Conservation (phyloP, 2,113 vertebrate genomes). For the Sardina pilchardus region DNA sequence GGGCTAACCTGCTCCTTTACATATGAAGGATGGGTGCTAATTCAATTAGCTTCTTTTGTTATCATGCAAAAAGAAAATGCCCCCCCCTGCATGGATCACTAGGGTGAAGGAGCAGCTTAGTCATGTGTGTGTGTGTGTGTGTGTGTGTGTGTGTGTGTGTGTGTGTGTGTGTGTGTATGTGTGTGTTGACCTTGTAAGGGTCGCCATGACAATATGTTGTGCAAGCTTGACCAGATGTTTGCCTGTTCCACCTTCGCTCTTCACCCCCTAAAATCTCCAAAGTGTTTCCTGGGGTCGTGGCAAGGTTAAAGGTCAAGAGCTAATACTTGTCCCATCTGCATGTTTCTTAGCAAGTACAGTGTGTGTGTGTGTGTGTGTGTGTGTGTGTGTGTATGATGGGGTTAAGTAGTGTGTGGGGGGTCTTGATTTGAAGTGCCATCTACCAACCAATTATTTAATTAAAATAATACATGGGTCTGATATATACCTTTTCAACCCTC, state of each 20-base stretch:
- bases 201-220: neutral
- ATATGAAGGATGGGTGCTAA: neutral
- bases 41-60: neutral
- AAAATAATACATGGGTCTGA: too few relatives aligned
- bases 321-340: conserved; percentile 26
- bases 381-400: too few relatives aligned
- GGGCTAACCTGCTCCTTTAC: neutral
- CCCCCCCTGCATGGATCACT: neutral
- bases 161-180: conserved; percentile 3
- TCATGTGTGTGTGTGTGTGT: neutral
- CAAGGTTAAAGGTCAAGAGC: conserved; percentile 23
- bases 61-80: neutral
- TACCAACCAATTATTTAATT: too few relatives aligned
- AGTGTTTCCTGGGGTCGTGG: conserved; percentile 29
- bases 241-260: neutral
- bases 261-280: conserved; percentile 17
- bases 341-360: neutral
- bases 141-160: conserved; percentile 4
- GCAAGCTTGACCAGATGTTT: conserved; percentile 34
- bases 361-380: neutral
- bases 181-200: conserved; percentile 29
- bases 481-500: too few relatives aligned
- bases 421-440: too few relatives aligned
- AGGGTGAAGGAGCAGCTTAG: neutral
- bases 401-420: too few relatives aligned